phyloP scores from a whole-genome alignment of 92 coral and sea anemone genomes.

The Ricordea florida region DNA sequence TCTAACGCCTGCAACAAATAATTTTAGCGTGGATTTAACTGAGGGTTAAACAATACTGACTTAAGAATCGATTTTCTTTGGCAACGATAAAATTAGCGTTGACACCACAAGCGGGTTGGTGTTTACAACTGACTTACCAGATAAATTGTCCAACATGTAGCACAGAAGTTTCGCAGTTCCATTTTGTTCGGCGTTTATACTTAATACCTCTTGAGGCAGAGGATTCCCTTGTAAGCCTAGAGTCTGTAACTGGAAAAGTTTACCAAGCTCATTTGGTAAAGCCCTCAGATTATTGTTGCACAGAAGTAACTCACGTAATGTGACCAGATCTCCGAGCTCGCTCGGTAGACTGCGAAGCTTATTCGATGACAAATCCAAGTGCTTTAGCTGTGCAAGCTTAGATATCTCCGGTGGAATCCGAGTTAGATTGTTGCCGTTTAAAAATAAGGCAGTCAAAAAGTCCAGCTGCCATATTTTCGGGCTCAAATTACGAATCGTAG shows the following conservation, averaged over 20 bases:
- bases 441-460: constrained; percentile 90
- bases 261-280: constrained; percentile 98
- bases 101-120: constrained; percentile 71
- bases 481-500: constrained; percentile 97
- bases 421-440: constrained; percentile 96
- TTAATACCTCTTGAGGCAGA: constrained; percentile 84
- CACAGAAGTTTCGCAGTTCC: constrained; percentile 93
- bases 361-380: constrained; percentile 94
- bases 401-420: constrained; percentile 97
- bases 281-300: constrained; percentile 93
- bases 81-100: constrained; percentile 67
- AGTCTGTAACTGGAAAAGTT: constrained; percentile 97
- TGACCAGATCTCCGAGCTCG: constrained; percentile 99
- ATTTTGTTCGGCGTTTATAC: constrained; percentile 79
- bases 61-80: neutral
- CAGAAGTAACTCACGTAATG: constrained; percentile 96
- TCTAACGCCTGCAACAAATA: too few relatives aligned
- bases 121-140: constrained; percentile 85
- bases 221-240: constrained; percentile 98
- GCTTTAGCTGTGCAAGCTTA: constrained; percentile 85
- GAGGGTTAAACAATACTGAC: neutral
- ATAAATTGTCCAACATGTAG: constrained; percentile 88
- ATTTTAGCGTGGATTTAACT: neutral
- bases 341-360: constrained; percentile 99
- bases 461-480: constrained; percentile 99